Evolutionary conservation across 2,888 invertebrate species (phyloP), one percentile per base, ranked within the genome.

Genomic region (Entomobrya proxima): DNA sequence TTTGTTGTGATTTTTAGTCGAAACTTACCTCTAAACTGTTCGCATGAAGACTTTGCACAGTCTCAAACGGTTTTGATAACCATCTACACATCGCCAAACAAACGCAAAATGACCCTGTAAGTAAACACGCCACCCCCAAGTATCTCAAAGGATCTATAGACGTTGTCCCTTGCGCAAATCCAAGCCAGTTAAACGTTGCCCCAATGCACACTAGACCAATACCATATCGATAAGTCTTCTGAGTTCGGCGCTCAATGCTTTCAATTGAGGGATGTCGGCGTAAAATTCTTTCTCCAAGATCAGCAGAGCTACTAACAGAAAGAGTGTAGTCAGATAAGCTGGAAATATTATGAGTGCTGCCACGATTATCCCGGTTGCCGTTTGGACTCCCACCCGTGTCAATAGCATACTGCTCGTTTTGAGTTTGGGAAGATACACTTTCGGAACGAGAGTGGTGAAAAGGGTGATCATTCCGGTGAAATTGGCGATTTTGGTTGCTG

Each of bases 71-170:
- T 40, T 90, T 91, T 90, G 88, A 94, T 90, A 95, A 93, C 95
- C 95, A 95, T 92, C 95, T 95, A 92, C 95, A 95, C 94, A 95
- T 95, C 80, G 95, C 95, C 30, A 94, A 94, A 91, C 95, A 95
- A 90, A 95, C 95, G 90, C 95, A 94, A 89, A 95, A 93, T 1
- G 95, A 95, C 40, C 95, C 95, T 21, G 94, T 95, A n/a, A 95
- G 94, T 90, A 95, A 95, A 92, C 95, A 95, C 30, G 95, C 95
- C 85, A 95, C 95, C 88, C 95, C 95, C 89, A 95, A 94, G 92
- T 95, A 95, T 91, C 95, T 93, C 67, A 90, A 86, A 6, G 95
- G 95, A 91, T 95, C 95, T 79, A 95, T 94, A 91, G 95, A 95
- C 91, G 94, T 87, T 9, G 88, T 86, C 30, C 90, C 89, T 89